Percentiles rank a stretch among this genome's conserved stretches.
Evolutionary conservation across 37 sponge, comb jelly and placozoan species (phyloP).

Genomic region (Chondrosia reniformis): DNA sequence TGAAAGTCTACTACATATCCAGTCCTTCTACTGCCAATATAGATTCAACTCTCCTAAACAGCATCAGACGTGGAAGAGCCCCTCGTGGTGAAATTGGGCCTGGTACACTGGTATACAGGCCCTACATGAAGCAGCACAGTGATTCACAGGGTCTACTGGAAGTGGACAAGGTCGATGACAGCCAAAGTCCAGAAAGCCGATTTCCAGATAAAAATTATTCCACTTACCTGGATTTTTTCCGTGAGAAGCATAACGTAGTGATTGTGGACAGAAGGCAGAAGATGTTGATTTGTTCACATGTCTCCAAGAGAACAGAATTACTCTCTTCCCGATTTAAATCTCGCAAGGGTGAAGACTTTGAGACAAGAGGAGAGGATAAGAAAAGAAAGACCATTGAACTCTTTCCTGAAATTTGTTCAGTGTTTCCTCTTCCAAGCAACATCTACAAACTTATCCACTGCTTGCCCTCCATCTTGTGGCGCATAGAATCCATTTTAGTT

Average conservation of each 20-base stretch:
- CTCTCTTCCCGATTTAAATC: constrained; percentile 53
- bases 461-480: constrained; percentile 84
- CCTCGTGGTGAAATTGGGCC: not conserved
- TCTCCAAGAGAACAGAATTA: constrained; percentile 37
- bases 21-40: not conserved
- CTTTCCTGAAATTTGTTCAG: constrained; percentile 61
- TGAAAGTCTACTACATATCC: constrained; percentile 5
- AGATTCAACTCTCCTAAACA: not conserved
- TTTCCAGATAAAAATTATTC: constrained; percentile 34
- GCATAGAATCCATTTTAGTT: constrained; percentile 72
- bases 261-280: constrained; percentile 48
- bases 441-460: constrained; percentile 53
- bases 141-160: constrained; percentile 16
- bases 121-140: not conserved
- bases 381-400: constrained; percentile 18
- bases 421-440: constrained; percentile 52
- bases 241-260: constrained; percentile 32
- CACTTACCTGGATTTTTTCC: constrained; percentile 48
- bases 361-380: not conserved
- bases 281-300: constrained; percentile 32
- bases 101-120: not conserved
- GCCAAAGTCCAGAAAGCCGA: constrained; percentile 22
- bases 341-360: constrained; percentile 28
- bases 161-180: constrained; percentile 22
- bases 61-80: not conserved